Evolutionary conservation across 2,797 vertebrate species (phyloP).

Genomic region (Meda fulgida): DNA sequence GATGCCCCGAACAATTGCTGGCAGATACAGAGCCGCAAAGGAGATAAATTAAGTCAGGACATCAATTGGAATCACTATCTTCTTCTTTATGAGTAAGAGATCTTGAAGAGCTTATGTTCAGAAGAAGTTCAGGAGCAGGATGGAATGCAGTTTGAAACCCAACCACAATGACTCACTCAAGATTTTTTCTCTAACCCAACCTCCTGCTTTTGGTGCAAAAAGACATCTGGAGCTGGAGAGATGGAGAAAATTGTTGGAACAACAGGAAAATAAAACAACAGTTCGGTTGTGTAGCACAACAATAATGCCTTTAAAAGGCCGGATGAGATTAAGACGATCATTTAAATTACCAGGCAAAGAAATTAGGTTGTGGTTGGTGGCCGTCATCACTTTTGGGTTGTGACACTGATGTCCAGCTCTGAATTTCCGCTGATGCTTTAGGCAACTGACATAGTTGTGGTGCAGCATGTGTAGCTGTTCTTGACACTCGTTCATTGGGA

Average conservation of each 20-base stretch:
- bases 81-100: constrained; percentile 16
- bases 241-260: constrained; percentile 12
- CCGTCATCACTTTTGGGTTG: neutral
- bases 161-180: constrained; percentile 68
- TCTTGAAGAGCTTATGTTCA: constrained; percentile 50
- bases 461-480: constrained; percentile 38
- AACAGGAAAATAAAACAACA: constrained; percentile 36
- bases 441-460: constrained; percentile 56
- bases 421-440: neutral
- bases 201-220: constrained; percentile 45
- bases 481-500: constrained; percentile 3
- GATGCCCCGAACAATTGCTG: constrained; percentile 53
- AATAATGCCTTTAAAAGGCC: constrained; percentile 1
- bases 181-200: constrained; percentile 29
- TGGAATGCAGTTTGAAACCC: constrained; percentile 66
- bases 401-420: constrained; percentile 4
- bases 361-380: constrained; percentile 6
- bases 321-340: neutral
- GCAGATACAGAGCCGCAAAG: neutral
- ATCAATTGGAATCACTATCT: constrained; percentile 27
- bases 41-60: neutral
- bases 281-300: neutral
- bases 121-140: constrained; percentile 51
- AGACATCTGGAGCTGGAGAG: constrained; percentile 36
- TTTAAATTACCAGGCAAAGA: constrained; percentile 10